Conservation (phyloP, 2,888 invertebrate genomes). For the Drosophila mettleri region DNA sequence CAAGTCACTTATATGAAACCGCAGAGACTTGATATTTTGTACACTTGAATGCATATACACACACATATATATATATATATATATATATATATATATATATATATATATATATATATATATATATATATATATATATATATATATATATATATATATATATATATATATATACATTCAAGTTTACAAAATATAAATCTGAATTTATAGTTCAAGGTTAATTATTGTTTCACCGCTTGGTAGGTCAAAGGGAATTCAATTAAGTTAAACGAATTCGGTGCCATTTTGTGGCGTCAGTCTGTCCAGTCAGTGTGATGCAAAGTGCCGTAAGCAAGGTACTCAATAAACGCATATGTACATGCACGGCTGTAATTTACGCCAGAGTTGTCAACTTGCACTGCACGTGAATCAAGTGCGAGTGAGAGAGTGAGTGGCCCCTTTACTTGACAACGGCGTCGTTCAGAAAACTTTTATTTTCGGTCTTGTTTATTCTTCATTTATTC, state of each 20-base stretch:
- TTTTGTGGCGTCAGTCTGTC: constrained; percentile 41
- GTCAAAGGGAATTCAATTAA: constrained; percentile 66
- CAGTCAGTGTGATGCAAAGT: constrained; percentile 47
- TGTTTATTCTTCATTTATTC: neutral
- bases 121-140: neutral
- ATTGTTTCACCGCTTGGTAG: constrained; percentile 5
- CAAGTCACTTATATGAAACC: too few relatives aligned
- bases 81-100: neutral
- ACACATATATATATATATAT: neutral
- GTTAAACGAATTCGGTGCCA: constrained; percentile 60
- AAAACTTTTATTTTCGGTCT: constrained; percentile 4
- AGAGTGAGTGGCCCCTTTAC: constrained; percentile 24
- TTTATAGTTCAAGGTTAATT: constrained; percentile 38
- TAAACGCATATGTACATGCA: constrained; percentile 3
- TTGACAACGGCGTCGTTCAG: constrained; percentile 44
- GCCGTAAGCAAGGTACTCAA: constrained; percentile 43
- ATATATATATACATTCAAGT: too few relatives aligned
- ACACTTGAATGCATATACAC: neutral
- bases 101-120: neutral
- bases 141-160: neutral
- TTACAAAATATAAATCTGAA: too few relatives aligned
- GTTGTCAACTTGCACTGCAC: constrained; percentile 55
- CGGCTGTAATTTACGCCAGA: constrained; percentile 21
- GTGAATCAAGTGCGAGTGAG: constrained; percentile 30
- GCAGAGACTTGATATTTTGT: too few relatives aligned